A percentile compares a stretch with the other conserved stretches of the same genome.
These are phyloP conservation scores for Chalcosyrphus nemorum DNA, from an alignment of 2,888 invertebrate species.

Conservation along the genomic window DNA sequence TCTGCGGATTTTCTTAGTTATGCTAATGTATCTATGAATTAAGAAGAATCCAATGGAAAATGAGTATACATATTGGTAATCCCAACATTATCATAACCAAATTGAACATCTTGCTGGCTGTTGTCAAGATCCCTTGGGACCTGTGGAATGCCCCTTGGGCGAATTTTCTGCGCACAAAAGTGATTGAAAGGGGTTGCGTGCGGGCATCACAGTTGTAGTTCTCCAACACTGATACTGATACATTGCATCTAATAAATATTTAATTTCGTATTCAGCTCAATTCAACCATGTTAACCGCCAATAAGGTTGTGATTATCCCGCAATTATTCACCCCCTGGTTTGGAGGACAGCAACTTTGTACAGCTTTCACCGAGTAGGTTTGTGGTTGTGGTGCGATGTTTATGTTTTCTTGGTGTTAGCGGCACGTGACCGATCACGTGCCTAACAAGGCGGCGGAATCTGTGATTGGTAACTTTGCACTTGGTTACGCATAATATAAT, in stretches of 20 bases:
- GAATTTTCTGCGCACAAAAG: not conserved
- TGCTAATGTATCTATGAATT: constrained; percentile 41
- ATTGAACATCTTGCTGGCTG: constrained; percentile 79
- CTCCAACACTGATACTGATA: constrained; percentile 29
- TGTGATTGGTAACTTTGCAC: constrained; percentile 74
- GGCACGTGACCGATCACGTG: constrained; percentile 80
- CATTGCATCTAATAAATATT: constrained; percentile 69
- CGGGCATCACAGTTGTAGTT: not conserved
- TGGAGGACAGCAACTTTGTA: constrained; percentile 8
- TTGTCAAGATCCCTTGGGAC: constrained; percentile 72
- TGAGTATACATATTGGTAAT: constrained; percentile 55
- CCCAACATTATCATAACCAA: constrained; percentile 80
- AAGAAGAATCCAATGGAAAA: constrained; percentile 34
- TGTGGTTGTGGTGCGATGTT: constrained; percentile 43
- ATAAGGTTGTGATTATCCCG: constrained; percentile 70
- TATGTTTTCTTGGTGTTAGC: constrained; percentile 30
- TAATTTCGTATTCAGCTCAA: constrained; percentile 68
- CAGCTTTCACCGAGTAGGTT: constrained; percentile 49
- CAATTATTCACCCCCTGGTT: constrained; percentile 69
- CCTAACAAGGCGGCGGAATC: constrained; percentile 74
- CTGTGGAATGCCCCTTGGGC: not conserved
- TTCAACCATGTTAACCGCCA: constrained; percentile 67
- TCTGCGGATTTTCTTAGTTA: not conserved
- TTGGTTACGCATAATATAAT: constrained; percentile 77
- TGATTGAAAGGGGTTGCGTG: constrained; percentile 55